A percentile compares a stretch with the other conserved stretches of the same genome.
Evolutionary conservation across 2,888 invertebrate genomes (phyloP).

Genomic region (Bellardia pandia): DNA sequence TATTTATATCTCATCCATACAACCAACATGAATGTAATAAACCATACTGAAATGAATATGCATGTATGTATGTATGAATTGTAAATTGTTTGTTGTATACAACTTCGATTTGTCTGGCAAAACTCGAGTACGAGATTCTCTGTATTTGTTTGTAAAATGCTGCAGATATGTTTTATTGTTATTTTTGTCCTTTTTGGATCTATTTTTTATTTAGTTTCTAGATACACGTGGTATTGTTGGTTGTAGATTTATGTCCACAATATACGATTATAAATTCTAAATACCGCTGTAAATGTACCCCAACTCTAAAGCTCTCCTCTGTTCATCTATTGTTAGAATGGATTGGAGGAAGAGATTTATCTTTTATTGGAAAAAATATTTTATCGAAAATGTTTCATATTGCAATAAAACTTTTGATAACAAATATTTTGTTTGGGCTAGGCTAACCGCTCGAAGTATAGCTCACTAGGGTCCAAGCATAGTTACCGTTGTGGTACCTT

Average conservation of each 20-base stretch:
- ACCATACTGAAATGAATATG: slow-evolving; percentile 41
- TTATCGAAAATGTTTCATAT: too few species aligned
- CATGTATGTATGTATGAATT: slow-evolving; percentile 1
- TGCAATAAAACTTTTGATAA: too few species aligned
- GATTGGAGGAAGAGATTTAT: slow-evolving; percentile 25
- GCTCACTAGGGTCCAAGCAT: too few species aligned
- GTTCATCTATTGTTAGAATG: background rate
- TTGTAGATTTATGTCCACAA: slow-evolving; percentile 75
- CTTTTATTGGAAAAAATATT: background rate
- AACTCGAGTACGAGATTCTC: slow-evolving; percentile 2
- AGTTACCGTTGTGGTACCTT: too few species aligned
- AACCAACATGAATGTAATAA: slow-evolving; percentile 57
- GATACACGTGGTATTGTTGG: slow-evolving; percentile 68
- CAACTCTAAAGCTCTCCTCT: background rate
- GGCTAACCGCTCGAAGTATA: too few species aligned
- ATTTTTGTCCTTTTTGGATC: slow-evolving; percentile 36
- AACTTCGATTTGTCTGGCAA: slow-evolving; percentile 55
- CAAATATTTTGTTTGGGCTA: too few species aligned
- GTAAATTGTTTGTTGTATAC: slow-evolving; percentile 50
- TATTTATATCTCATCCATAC: slow-evolving; percentile 3
- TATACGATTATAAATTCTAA: slow-evolving; percentile 76
- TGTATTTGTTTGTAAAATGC: slow-evolving; percentile 47
- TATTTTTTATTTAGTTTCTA: slow-evolving; percentile 50
- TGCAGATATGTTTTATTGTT: slow-evolving; percentile 66
- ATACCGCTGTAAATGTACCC: slow-evolving; percentile 60